Conservation (phyloP, 2,888 invertebrate genomes). For the Eupithecia subumbrata region DNA sequence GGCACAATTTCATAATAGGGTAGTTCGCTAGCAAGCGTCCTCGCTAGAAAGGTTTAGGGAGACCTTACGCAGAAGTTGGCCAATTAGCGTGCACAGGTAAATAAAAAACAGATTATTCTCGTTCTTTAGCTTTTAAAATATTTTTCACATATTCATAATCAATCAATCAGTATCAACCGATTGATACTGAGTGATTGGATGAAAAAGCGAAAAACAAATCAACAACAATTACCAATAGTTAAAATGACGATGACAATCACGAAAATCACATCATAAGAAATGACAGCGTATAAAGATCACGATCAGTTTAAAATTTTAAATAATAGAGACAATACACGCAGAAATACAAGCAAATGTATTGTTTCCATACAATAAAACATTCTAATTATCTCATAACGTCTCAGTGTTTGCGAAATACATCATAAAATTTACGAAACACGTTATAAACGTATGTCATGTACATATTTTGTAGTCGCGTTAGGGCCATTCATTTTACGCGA, state of each 20-base stretch:
- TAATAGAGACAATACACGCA: background rate
- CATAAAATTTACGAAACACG: conserved; percentile 5
- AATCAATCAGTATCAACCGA: background rate
- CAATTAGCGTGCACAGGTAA: background rate
- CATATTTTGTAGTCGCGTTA: background rate
- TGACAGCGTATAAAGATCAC: background rate
- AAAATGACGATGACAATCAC: background rate
- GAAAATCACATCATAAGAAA: background rate
- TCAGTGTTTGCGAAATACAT: conserved; percentile 6
- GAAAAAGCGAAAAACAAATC: background rate
- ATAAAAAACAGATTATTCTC: background rate
- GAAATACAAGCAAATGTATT: conserved; percentile 6
- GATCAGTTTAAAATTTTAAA: background rate
- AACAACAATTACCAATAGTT: background rate
- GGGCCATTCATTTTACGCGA: background rate
- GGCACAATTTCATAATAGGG: background rate
- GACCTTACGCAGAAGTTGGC: background rate
- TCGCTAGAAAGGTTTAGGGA: background rate
- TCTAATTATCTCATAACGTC: conserved; percentile 9
- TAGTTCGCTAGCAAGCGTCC: background rate
- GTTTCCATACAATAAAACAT: conserved; percentile 10
- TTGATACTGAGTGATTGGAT: background rate
- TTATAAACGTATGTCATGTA: background rate
- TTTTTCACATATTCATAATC: background rate
- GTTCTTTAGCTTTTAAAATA: background rate